Conservation (phyloP, 2,888 invertebrate species). For the Abscondita cerata region DNA sequence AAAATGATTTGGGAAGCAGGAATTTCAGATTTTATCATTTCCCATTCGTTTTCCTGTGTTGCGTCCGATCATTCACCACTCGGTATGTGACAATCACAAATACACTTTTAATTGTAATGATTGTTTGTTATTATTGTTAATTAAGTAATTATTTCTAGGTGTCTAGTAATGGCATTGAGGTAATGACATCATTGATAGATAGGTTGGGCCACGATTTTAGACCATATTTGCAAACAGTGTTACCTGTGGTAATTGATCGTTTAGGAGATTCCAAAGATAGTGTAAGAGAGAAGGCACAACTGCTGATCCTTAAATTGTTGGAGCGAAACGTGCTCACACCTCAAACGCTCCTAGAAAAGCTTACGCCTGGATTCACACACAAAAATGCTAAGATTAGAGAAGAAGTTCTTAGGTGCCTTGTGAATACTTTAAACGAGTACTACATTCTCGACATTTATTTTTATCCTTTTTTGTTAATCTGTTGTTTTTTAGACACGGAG, state of each 20-base stretch:
- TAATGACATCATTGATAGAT: conserved; percentile 84
- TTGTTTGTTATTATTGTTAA: too few species aligned
- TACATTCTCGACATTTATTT: conserved; percentile 54
- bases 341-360: conserved; percentile 75
- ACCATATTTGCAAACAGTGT: conserved; percentile 81
- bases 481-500: conserved; percentile 75
- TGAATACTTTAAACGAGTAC: conserved; percentile 83
- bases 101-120: too few species aligned
- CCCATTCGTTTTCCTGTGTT: too few species aligned
- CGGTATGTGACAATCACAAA: too few species aligned
- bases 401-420: conserved; percentile 84
- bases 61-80: too few species aligned
- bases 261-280: conserved; percentile 62
- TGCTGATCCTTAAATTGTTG: conserved; percentile 75
- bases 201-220: conserved; percentile 88
- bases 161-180: conserved; percentile 89
- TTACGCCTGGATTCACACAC: conserved; percentile 75
- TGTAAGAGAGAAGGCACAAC: conserved; percentile 74
- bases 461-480: background rate
- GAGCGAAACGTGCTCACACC: conserved; percentile 73
- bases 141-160: conserved; percentile 73
- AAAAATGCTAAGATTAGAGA: conserved; percentile 94
- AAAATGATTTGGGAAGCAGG: too few species aligned
- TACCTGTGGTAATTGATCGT: conserved; percentile 85
- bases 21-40: too few species aligned